Evolutionary conservation across 2,888 invertebrate species (phyloP), one percentile per base, ranked within the genome.

Genomic region (Pegoplata infirma): DNA sequence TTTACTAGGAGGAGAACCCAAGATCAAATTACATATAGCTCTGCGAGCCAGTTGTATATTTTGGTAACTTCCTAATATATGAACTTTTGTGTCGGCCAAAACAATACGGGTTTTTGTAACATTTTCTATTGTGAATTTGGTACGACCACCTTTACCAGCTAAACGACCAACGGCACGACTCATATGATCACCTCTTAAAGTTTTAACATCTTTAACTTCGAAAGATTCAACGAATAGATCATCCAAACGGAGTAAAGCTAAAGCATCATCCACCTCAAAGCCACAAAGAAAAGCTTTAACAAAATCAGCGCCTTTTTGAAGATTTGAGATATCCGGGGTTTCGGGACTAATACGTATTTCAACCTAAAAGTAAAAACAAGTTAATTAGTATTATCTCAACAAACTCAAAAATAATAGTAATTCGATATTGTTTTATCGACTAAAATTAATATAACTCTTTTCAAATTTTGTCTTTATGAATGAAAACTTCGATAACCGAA

Each of bases 301-400:
- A 91, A 99, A 99, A 90, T 99, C 99, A 12, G 98, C 97, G 58
- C 96, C 99, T 90, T 98, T 99, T 89, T 99, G 99, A 78, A 99
- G 91, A 89, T 97, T 96, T 8, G 94, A 93, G 81, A 97, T 94
- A 85, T 98, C 98, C 49, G 92, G 91, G 0, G 92, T 92, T 28
- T 92, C 91, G 0, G 88, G 88, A 8, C 89, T 88, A 8, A 90
- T 75, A 44, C 90, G 89, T 46, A 90, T 82, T 82, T 90, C 90
- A n/a, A 89, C 90, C 83, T 84, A 21, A 21, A 28, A n/a, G n/a
- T n/a, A n/a, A n/a, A n/a, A n/a, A n/a, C n/a, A n/a, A n/a, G n/a
- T n/a, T n/a, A n/a, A n/a, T n/a, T n/a, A n/a, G n/a, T n/a, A n/a
- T n/a, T n/a, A n/a, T n/a, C n/a, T n/a, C n/a, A n/a, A n/a, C n/a